phyloP scores from a whole-genome alignment of 2,888 invertebrate species.

The Eustalomyia histrio region DNA sequence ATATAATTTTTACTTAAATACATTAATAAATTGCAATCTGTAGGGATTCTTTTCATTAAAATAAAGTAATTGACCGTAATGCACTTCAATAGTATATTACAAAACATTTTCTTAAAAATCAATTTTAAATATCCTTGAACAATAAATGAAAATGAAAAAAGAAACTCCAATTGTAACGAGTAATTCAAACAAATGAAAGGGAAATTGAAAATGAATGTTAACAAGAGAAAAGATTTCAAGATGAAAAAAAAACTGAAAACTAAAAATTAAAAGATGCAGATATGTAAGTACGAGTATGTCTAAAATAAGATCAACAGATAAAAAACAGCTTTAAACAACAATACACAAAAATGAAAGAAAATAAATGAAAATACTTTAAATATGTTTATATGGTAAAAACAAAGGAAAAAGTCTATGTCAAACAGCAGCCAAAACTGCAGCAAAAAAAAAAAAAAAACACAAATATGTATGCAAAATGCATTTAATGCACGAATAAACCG shows the following conservation, averaged over 20 bases:
- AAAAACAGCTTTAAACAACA: slow-evolving; percentile 17
- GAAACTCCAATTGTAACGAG: slow-evolving; percentile 49
- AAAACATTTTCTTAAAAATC: slow-evolving; percentile 35
- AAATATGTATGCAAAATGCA: slow-evolving; percentile 63
- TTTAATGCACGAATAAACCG: slow-evolving; percentile 68
- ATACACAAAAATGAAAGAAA: background rate
- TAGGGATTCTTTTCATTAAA: slow-evolving; percentile 9
- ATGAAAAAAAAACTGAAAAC: slow-evolving; percentile 12
- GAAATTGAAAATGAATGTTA: slow-evolving; percentile 50
- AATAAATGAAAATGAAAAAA: slow-evolving; percentile 2
- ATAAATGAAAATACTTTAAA: slow-evolving; percentile 56
- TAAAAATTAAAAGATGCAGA: slow-evolving; percentile 38
- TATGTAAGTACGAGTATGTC: slow-evolving; percentile 55
- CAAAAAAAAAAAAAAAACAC: slow-evolving; percentile 14
- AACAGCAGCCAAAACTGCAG: slow-evolving; percentile 30
- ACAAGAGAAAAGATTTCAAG: slow-evolving; percentile 39
- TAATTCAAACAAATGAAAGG: slow-evolving; percentile 59
- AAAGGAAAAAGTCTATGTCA: slow-evolving; percentile 34
- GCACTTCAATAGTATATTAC: slow-evolving; percentile 17
- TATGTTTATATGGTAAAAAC: slow-evolving; percentile 40
- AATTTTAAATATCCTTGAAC: slow-evolving; percentile 56
- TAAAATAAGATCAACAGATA: slow-evolving; percentile 58
- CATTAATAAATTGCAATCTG: background rate
- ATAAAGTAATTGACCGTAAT: slow-evolving; percentile 39
- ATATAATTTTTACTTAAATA: background rate